A percentile compares a stretch with the other conserved stretches of the same genome.
phyloP scores from a whole-genome alignment of 2,797 vertebrate species.

The Potorous gilbertii region DNA sequence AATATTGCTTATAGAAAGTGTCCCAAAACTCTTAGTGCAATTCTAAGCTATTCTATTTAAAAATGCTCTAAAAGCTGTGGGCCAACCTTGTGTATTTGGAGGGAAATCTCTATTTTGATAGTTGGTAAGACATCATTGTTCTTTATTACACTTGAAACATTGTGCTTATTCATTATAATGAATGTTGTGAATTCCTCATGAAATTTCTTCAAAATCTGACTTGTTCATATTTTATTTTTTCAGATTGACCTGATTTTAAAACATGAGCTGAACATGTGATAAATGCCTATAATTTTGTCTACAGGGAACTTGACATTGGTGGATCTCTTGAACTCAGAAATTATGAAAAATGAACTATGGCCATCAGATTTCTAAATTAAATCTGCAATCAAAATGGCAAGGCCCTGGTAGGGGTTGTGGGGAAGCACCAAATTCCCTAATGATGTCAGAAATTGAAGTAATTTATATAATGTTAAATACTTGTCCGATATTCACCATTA shows the following conservation, averaged over 20 bases:
- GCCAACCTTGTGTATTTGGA: background rate
- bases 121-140: background rate
- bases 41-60: background rate
- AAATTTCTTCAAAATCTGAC: too few species aligned
- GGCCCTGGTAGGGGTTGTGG: accelerated
- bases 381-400: background rate
- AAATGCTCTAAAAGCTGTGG: background rate
- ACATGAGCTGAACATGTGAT: background rate
- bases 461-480: background rate
- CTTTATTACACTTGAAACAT: background rate
- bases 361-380: background rate
- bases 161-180: too few species aligned
- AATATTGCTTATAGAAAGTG: background rate
- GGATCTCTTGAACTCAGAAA: background rate
- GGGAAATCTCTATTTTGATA: background rate
- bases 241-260: background rate
- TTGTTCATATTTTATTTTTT: background rate
- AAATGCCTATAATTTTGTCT: background rate
- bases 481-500: too few species aligned
- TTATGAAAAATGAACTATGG: background rate
- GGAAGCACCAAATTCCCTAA: background rate
- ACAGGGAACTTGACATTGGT: background rate
- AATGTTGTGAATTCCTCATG: too few species aligned
- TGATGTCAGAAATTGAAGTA: background rate
- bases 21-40: background rate